Evolutionary conservation across 2,797 vertebrate genomes (phyloP), one percentile per base, ranked within the genome.

Genomic region (Phyllotis vaccarum): DNA sequence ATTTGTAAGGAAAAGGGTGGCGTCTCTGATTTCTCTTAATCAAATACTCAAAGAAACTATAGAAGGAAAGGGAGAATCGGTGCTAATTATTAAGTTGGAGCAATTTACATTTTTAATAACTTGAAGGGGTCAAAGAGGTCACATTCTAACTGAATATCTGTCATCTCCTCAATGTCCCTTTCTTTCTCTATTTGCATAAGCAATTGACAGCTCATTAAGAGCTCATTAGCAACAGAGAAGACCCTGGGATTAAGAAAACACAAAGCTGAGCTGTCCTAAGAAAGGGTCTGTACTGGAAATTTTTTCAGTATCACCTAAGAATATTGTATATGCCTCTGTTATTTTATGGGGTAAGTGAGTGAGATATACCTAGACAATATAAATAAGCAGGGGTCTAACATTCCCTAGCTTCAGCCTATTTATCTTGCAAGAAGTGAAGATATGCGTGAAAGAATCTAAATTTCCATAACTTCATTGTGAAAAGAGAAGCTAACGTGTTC

Each of bases 201-300:
- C 96, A 97, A 97, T 95, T 97, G 97, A 97, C 97, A 97, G 96
- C 95, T 97, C 97, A 97, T 98, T 97, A 97, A 96, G 96, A 96
- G 75, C 97, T 97, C 97, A 97, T 98, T 98, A 97, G 92, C 62
- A 72, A 96, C 86, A 76, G 64, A 34, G 62, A 97, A 91, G 87
- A 87, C 93, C 94, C 74, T 90, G 81, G 86, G 89, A 96, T 58
- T 70, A 75, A 60, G 40, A 43, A 52, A n/a, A 89, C 19, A 89
- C 1, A 68, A 40, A 89, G 1, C 70, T 0, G 2, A 78, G 22
- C 31, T 74, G 19, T 72, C 56, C 72, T 89, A 49, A 49, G 56
- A 58, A 89, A 62, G 66, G 54, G 54, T 78, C 58, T 79, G 56
- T 64, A 78, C 83, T 90, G 74, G 6, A 74, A 93, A 62, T 89